A percentile compares a stretch with the other conserved stretches of the same genome.
phyloP scores from a whole-genome alignment of 2,113 vertebrate genomes.

The Oncorhynchus kisutch region DNA sequence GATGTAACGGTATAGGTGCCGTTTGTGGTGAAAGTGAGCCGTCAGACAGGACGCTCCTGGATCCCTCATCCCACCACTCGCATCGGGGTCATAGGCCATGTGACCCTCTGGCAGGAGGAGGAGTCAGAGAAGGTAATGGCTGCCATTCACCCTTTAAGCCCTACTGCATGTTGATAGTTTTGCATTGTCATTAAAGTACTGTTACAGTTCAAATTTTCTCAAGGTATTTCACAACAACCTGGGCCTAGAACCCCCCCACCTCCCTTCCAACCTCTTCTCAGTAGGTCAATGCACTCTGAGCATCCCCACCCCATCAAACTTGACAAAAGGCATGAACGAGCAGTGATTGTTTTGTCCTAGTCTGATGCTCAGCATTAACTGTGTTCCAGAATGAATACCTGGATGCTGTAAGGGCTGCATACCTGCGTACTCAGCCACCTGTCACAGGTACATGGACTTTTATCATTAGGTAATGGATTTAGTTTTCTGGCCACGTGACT shows the following conservation, averaged over 20 bases:
- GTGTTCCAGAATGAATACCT: slow-evolving; percentile 41
- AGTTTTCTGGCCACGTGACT: neutral
- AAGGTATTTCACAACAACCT: too few relatives aligned
- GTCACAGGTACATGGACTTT: slow-evolving; percentile 21
- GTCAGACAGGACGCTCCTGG: slow-evolving; percentile 29
- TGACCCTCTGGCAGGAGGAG: slow-evolving; percentile 45
- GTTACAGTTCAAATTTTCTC: too few relatives aligned
- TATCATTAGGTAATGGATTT: neutral
- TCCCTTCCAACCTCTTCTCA: too few relatives aligned
- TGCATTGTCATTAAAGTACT: too few relatives aligned
- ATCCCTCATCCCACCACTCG: slow-evolving; percentile 38
- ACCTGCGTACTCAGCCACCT: neutral
- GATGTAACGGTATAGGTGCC: slow-evolving; percentile 14
- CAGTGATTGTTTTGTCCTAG: neutral
- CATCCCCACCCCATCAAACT: too few relatives aligned
- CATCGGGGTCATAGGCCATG: slow-evolving; percentile 41
- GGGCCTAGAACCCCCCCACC: too few relatives aligned
- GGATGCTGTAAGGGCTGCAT: slow-evolving; percentile 9
- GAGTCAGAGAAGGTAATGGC: slow-evolving; percentile 45
- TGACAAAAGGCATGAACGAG: too few relatives aligned
- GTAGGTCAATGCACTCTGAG: too few relatives aligned
- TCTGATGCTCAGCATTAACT: neutral
- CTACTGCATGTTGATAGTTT: neutral
- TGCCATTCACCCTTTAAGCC: too few relatives aligned
- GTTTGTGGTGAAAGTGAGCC: slow-evolving; percentile 30